Percentiles rank a stretch among this genome's conserved stretches.
Evolutionary conservation across 2,888 invertebrate species (phyloP).

Genomic region (Drosophila stalkeri): DNA sequence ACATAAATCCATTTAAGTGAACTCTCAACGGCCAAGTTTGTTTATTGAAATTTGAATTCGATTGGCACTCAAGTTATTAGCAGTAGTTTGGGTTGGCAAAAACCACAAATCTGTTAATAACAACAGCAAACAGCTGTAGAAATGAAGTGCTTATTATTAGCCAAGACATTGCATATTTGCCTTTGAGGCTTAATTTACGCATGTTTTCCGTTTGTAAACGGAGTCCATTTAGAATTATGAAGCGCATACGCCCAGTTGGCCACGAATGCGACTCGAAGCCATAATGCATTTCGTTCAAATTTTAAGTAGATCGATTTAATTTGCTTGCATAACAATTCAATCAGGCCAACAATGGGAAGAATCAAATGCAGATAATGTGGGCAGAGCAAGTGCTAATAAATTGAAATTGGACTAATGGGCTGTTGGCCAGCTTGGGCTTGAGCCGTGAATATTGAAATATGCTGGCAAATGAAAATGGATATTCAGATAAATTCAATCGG

Average conservation of each 20-base stretch:
- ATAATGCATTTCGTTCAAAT: constrained; percentile 38
- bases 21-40: not conserved
- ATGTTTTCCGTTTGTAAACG: constrained; percentile 17
- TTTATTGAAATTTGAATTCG: constrained; percentile 3
- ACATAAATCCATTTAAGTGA: not conserved
- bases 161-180: constrained; percentile 19
- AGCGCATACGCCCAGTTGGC: constrained; percentile 37
- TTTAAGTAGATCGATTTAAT: constrained; percentile 61
- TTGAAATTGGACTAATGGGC: not conserved
- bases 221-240: constrained; percentile 32
- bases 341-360: constrained; percentile 29
- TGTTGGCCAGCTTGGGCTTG: not conserved
- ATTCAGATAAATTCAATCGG: constrained; percentile 24
- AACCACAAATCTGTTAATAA: constrained; percentile 16
- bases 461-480: constrained; percentile 7
- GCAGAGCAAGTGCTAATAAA: not conserved
- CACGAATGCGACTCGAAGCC: constrained; percentile 13
- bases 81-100: constrained; percentile 9
- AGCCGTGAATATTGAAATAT: constrained; percentile 28
- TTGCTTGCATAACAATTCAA: constrained; percentile 64
- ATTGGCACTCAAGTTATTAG: constrained; percentile 12
- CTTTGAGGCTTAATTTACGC: constrained; percentile 19
- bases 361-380: not conserved
- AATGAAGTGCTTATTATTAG: constrained; percentile 26
- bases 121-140: not conserved